Percentiles rank a stretch among this genome's conserved stretches.
phyloP scores from a whole-genome alignment of 2,888 invertebrate species.

The Parasteatoda lunata region DNA sequence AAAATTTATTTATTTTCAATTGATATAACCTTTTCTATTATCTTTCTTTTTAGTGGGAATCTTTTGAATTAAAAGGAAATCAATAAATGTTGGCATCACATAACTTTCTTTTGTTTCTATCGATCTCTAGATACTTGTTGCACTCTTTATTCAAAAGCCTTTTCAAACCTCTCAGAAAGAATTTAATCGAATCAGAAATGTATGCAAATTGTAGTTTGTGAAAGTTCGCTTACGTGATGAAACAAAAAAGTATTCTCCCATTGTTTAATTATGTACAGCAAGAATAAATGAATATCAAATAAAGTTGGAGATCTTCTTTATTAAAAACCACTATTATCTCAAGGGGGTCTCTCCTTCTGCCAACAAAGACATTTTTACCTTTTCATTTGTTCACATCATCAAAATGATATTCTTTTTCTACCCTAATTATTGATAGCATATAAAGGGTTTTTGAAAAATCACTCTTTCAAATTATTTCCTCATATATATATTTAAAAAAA shows the following conservation, averaged over 20 bases:
- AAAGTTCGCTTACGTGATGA: slow-evolving; percentile 32
- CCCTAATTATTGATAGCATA: too few relatives aligned
- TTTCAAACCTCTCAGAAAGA: slow-evolving; percentile 40
- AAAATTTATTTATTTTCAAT: neutral
- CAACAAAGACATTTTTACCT: too few relatives aligned
- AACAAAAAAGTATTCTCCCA: slow-evolving; percentile 33
- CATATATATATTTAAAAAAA: too few relatives aligned
- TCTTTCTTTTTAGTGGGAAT: slow-evolving; percentile 36
- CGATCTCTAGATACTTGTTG: slow-evolving; percentile 56
- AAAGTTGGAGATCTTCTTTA: slow-evolving; percentile 43
- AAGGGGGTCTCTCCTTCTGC: neutral
- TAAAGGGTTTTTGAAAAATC: too few relatives aligned
- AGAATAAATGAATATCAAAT: slow-evolving; percentile 65
- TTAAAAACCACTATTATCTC: slow-evolving; percentile 40
- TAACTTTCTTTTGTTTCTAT: neutral
- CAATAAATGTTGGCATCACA: slow-evolving; percentile 22
- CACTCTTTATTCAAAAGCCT: slow-evolving; percentile 48
- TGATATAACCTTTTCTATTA: slow-evolving; percentile 27
- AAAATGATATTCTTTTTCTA: too few relatives aligned
- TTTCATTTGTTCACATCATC: too few relatives aligned
- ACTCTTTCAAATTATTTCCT: too few relatives aligned
- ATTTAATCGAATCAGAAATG: slow-evolving; percentile 66
- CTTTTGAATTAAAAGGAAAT: slow-evolving; percentile 42
- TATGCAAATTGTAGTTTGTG: slow-evolving; percentile 55
- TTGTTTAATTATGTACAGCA: slow-evolving; percentile 64